These are phyloP conservation scores for Muraenolepis orangiensis DNA, from an alignment of 2,797 vertebrate genomes.

Conservation along the genomic window DNA sequence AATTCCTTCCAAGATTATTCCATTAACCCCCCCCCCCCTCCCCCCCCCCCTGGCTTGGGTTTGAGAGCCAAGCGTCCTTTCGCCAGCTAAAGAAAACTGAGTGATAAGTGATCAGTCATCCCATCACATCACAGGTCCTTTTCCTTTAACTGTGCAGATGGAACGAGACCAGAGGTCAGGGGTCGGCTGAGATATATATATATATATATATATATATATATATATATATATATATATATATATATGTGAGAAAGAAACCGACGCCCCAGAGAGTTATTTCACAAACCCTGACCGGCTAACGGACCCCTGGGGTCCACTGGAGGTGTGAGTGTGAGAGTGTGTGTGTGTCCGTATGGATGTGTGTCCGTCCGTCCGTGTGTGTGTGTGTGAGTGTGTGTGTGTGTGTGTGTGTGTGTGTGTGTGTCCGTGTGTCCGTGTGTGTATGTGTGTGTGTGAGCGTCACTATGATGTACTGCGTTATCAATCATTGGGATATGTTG, in stretches of 20 bases:
- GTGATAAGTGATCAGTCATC: not conserved
- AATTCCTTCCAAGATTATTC: not conserved
- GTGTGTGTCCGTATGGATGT: constrained; percentile 14
- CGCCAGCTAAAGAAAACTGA: not conserved
- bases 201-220: too few species aligned
- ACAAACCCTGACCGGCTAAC: constrained; percentile 34
- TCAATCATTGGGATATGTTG: constrained; percentile 48
- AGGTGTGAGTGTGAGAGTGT: constrained; percentile 18
- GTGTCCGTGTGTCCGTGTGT: constrained; percentile 3
- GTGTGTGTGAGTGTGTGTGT: constrained; percentile 13
- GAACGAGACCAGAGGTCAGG: constrained; percentile 49
- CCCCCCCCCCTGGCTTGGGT: too few species aligned
- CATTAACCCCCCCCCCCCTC: not conserved
- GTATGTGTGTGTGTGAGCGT: constrained; percentile 7
- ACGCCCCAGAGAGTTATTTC: constrained; percentile 22
- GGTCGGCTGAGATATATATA: constrained; percentile 43
- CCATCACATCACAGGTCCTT: not conserved
- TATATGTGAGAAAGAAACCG: constrained; percentile 44
- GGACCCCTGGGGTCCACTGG: constrained; percentile 15
- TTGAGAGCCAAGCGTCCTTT: not conserved
- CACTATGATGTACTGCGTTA: constrained; percentile 18
- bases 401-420: constrained; percentile 5
- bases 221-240: too few species aligned
- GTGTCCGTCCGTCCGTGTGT: not conserved
- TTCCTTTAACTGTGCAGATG: constrained; percentile 21